Evolutionary conservation across 1,140 invertebrate genomes (phyloP), one percentile per base, ranked within the genome.

Genomic region (Ditylenchus dipsaci): DNA sequence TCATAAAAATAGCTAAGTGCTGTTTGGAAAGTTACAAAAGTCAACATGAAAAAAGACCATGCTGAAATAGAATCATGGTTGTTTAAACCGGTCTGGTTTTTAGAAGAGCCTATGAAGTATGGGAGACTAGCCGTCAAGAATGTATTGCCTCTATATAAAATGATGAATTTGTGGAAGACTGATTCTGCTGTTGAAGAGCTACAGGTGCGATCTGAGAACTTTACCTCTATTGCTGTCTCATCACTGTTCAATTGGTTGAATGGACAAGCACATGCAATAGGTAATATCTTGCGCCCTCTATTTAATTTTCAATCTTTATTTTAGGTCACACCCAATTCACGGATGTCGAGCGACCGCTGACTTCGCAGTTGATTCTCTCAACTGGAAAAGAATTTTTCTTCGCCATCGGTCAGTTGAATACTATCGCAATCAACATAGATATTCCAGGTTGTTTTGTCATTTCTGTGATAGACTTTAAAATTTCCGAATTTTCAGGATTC

Each of bases 291-390:
- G n/a, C n/a, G n/a, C n/a, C n/a, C n/a, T n/a, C n/a, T 53, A 8
- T 21, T 3, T 53, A 19, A 21, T 7, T n/a, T 53, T 53, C n/a
- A 53, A 53, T 7, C 49, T 53, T 21, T 53, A 26, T 53, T 65
- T 7, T 33, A 71, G 79, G 81, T 8, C 76, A 73, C 73, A 82
- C 81, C 11, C 80, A 83, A 68, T 82, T 78, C 45, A 81, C 68
- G 1, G 80, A 82, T 26, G 45, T 82, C 17, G 64, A 57, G 1
- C 17, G 38, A 0, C 79, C 80, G 13, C 64, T 83, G 33, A 69
- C 62, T 8, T 76, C 75, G 0, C 79, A 83, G 56, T 43, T 83
- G 43, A 60, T 83, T 21, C 69, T 82, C 1, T 76, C 79, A 1
- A 76, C 83, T 59, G 80, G 81, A 15, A 21, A 60, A 23, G 61